Percentiles rank a stretch among this genome's conserved stretches.
phyloP scores from a whole-genome alignment of 2,113 vertebrate species.

The Scomber japonicus region DNA sequence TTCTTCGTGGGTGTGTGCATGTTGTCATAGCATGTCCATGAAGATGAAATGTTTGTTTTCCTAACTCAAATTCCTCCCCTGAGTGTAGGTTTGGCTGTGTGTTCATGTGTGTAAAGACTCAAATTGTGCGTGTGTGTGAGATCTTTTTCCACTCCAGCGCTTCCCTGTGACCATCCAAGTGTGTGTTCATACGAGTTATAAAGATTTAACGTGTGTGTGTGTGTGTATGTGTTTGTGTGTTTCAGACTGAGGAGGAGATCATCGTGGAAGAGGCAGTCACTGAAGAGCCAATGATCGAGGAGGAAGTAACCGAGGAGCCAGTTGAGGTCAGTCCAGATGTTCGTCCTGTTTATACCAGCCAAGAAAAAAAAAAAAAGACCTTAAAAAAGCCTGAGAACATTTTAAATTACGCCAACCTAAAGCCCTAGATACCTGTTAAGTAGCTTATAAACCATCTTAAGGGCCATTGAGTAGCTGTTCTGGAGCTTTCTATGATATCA shows the following conservation, averaged over 20 bases:
- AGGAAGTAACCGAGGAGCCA: constrained; percentile 71
- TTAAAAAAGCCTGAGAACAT: not conserved
- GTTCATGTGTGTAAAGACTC: not conserved
- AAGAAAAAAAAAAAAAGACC: no score
- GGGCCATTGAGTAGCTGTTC: no score
- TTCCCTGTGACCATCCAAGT: not conserved
- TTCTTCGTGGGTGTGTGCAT: not conserved
- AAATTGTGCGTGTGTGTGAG: constrained; percentile 8
- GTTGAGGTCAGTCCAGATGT: constrained; percentile 74
- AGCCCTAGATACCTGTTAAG: no score
- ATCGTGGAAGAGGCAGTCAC: constrained; percentile 57
- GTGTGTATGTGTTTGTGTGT: constrained; percentile 46
- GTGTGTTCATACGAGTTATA: not conserved
- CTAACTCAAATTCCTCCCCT: not conserved
- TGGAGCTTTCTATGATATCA: no score
- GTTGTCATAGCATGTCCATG: not conserved
- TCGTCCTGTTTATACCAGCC: not conserved
- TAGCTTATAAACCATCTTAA: no score
- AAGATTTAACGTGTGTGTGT: not conserved
- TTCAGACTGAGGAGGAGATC: constrained; percentile 78
- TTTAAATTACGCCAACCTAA: not conserved
- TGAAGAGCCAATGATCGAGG: constrained; percentile 79
- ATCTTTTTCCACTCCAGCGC: constrained; percentile 7
- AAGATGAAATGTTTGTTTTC: constrained; percentile 7
- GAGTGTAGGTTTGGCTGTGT: not conserved